Base-by-base conservation (phyloP, 2,888 invertebrate genomes). In the Diploptera punctata region DNA sequence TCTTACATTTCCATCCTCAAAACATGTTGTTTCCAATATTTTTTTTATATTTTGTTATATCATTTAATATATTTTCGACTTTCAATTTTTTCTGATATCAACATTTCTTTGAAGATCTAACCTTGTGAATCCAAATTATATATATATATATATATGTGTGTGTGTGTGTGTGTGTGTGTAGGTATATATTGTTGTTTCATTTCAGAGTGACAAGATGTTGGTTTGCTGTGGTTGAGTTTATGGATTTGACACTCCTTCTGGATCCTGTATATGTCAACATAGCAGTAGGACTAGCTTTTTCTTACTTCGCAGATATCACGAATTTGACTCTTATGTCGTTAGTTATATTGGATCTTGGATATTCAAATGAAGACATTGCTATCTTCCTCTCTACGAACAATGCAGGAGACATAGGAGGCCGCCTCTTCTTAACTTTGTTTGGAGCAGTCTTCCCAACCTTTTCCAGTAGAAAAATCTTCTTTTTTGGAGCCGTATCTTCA, bases 401-500 rank as follows among this genome's bases (percentile, higher is more conserved):
- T 21, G 77, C 77, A n/a, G 77, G 79, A 3, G 79, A 81, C 49
- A 73, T 77, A 10, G 75, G 74, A 19, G 74, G 91, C 0, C 86
- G 92, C 75, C 85, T 92, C 67, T 79, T 86, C n/a, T 81, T 92
- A 1, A 90, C 91, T 0, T 74, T 89, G 2, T 85, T 90, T 68
- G 90, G 90, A 0, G 85, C 88, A 19, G 86, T 90, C 76, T 44
- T 19, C n/a, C 84, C 88, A 21, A 82, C 83, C 10, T 85, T 91
- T 5, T 88, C 89, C 72, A 89, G 91, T 47, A 86, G 90, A 54
- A 86, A 88, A 61, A 81, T 91, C 21, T 89, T 92, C 78, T 86
- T 91, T 62, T 81, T 81, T 18, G 91, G 92, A 0, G 87, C 89
- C 33, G 85, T 90, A 57, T 82, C 89, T 24, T 90, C 91, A n/a